Conservation (phyloP, 2,888 invertebrate species). For the Tipula unca region DNA sequence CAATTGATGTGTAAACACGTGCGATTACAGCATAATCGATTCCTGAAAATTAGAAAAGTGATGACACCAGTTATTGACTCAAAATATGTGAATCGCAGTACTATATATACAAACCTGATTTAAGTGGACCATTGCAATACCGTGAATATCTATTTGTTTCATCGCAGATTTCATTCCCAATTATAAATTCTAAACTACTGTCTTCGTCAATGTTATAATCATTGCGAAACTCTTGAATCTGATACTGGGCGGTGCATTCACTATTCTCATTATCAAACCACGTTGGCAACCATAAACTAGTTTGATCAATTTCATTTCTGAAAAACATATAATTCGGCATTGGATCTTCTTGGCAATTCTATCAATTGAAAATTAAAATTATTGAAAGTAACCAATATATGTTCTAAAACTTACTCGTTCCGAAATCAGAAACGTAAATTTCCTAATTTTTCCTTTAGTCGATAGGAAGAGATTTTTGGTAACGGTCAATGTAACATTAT, state of each 20-base stretch:
- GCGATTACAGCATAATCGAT: constrained; percentile 57
- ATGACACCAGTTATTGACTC: too few species aligned
- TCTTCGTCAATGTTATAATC: background rate
- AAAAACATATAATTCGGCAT: constrained; percentile 34
- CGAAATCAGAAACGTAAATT: constrained; percentile 42
- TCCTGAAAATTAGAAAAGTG: constrained; percentile 40
- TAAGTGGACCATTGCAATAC: constrained; percentile 62
- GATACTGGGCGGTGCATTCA: constrained; percentile 37
- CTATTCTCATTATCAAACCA: constrained; percentile 32
- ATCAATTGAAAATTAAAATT: background rate
- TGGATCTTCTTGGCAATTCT: constrained; percentile 33
- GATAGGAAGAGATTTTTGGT: constrained; percentile 33
- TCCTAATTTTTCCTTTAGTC: constrained; percentile 39
- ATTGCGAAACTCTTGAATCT: constrained; percentile 26
- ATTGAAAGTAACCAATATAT: background rate
- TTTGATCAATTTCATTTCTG: constrained; percentile 37
- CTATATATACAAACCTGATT: constrained; percentile 38
- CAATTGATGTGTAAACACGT: constrained; percentile 54
- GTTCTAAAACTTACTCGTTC: constrained; percentile 29
- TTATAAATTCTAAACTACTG: constrained; percentile 27
- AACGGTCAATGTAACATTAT: constrained; percentile 37
- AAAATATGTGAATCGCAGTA: too few species aligned
- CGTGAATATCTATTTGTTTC: constrained; percentile 22
- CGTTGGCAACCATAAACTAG: constrained; percentile 29
- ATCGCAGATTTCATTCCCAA: constrained; percentile 37